These are phyloP conservation scores for Perdita meconis DNA, from an alignment of 2,888 invertebrate species.

Conservation along the genomic window DNA sequence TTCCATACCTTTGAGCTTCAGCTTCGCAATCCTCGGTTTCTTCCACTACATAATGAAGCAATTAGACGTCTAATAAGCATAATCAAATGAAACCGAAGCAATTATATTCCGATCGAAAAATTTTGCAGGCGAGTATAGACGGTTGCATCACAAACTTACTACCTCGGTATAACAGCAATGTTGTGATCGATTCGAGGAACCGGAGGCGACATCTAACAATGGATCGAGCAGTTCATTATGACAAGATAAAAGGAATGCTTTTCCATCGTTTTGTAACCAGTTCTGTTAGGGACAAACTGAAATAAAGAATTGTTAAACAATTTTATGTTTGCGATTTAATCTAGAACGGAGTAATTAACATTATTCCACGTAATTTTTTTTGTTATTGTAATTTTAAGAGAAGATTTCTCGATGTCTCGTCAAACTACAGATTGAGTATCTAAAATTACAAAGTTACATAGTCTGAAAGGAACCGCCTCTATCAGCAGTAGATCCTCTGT, in stretches of 20 bases:
- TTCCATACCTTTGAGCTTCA: slow-evolving; percentile 91
- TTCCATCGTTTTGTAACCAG: neutral
- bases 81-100: neutral
- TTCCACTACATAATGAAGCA: slow-evolving; percentile 92
- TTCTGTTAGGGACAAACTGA: neutral
- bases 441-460: too few relatives aligned
- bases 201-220: slow-evolving; percentile 34
- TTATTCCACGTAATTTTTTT: too few relatives aligned
- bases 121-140: slow-evolving; percentile 3
- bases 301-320: too few relatives aligned
- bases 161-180: neutral
- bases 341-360: too few relatives aligned
- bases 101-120: neutral
- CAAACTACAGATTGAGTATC: too few relatives aligned
- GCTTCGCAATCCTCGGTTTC: slow-evolving; percentile 90
- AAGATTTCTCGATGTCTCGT: too few relatives aligned
- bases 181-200: neutral
- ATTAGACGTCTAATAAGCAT: slow-evolving; percentile 85
- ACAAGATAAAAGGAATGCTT: neutral
- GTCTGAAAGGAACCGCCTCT: too few relatives aligned
- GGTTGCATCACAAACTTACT: slow-evolving; percentile 9
- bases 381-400: too few relatives aligned
- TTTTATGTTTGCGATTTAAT: too few relatives aligned
- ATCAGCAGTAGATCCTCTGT: too few relatives aligned
- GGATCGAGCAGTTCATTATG: neutral